Evolutionary conservation across 2,113 vertebrate genomes (phyloP).

Genomic region (Platysternon megacephalum): DNA sequence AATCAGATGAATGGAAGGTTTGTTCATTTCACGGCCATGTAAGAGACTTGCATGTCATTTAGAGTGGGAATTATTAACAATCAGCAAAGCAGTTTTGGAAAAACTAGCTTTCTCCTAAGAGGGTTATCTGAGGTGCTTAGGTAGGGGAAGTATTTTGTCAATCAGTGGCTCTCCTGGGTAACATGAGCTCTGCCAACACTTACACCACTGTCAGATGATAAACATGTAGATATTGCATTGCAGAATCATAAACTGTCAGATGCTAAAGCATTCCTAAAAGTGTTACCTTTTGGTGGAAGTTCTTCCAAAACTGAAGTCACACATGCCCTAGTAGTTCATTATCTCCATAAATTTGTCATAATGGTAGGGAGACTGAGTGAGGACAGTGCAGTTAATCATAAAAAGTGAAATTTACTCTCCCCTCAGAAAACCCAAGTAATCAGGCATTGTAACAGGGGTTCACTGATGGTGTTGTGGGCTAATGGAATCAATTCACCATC

Average conservation of each 20-base stretch:
- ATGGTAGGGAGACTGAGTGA: background rate
- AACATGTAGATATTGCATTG: background rate
- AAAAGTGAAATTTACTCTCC: background rate
- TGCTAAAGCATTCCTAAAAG: background rate
- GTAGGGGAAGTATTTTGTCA: background rate
- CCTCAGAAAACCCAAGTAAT: background rate
- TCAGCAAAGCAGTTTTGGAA: background rate
- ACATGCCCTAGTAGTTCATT: background rate
- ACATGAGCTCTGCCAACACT: background rate
- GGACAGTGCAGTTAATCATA: background rate
- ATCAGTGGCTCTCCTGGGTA: background rate
- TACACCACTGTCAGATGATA: background rate
- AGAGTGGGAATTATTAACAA: background rate
- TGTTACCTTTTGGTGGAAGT: background rate
- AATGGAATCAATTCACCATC: fast-evolving
- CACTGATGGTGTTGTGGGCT: background rate
- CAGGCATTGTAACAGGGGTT: background rate
- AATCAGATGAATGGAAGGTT: background rate
- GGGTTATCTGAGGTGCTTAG: background rate
- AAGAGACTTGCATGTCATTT: background rate
- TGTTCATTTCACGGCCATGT: background rate
- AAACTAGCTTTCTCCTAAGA: conserved; percentile 5
- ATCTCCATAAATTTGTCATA: background rate
- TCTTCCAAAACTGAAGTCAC: background rate
- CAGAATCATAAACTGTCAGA: background rate